Conservation (phyloP, 2,888 invertebrate genomes). For the Frankliniella fusca region DNA sequence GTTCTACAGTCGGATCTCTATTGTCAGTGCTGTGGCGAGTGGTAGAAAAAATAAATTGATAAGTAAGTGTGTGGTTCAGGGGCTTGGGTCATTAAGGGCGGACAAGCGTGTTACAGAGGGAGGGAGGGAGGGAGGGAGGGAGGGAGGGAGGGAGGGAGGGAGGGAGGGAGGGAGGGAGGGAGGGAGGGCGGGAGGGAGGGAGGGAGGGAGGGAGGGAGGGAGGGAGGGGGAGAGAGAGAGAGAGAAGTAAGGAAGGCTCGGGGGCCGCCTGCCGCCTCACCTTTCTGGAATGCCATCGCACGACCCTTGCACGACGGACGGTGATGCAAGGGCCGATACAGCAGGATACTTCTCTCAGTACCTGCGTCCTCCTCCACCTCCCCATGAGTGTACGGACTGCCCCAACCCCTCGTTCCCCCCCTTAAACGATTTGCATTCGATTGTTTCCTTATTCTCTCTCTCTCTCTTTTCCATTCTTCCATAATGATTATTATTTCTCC, state of each 20-base stretch:
- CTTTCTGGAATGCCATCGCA: constrained; percentile 16
- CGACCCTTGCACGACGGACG: neutral
- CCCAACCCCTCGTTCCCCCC: too few species aligned
- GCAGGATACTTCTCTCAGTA: neutral
- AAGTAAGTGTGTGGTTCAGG: neutral
- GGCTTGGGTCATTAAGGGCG: neutral
- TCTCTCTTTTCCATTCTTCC: too few species aligned
- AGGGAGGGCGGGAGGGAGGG: neutral
- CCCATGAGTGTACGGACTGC: neutral
- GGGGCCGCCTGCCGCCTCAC: constrained; percentile 6
- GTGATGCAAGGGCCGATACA: constrained; percentile 6
- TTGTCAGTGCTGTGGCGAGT: neutral
- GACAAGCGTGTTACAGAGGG: neutral
- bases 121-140: neutral
- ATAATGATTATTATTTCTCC: too few species aligned
- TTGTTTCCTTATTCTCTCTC: too few species aligned
- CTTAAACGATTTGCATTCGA: too few species aligned
- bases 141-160: neutral
- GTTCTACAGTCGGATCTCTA: too few species aligned
- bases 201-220: neutral
- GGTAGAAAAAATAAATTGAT: constrained; percentile 6
- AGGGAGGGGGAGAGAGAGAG: neutral
- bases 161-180: neutral
- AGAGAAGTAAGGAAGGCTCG: neutral
- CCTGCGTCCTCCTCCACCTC: neutral